phyloP scores from a whole-genome alignment of 2,797 vertebrate genomes.

The Coregonus suidteri region DNA sequence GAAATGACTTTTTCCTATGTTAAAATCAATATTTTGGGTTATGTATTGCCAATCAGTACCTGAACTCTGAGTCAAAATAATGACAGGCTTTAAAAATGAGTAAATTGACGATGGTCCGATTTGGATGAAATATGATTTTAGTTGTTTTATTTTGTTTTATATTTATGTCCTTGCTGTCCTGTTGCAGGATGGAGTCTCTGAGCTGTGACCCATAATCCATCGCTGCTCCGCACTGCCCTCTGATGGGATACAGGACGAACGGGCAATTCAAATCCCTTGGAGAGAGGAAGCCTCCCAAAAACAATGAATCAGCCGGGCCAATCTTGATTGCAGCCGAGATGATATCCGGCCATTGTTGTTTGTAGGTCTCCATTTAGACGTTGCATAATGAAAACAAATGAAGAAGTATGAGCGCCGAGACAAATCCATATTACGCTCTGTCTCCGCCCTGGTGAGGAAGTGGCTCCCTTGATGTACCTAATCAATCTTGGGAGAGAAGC shows the following conservation, averaged over 20 bases:
- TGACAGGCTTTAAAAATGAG: neutral
- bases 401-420: conserved; percentile 44
- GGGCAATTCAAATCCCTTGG: neutral
- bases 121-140: neutral
- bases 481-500: conserved; percentile 57
- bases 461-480: conserved; percentile 51
- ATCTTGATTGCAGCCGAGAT: conserved; percentile 24
- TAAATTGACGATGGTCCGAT: neutral
- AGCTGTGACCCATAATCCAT: conserved; percentile 7
- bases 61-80: neutral
- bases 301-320: conserved; percentile 17
- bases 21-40: neutral
- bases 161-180: neutral
- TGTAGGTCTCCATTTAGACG: conserved; percentile 32
- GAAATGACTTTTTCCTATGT: neutral
- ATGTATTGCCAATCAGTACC: too few relatives aligned
- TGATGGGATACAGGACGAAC: conserved; percentile 7
- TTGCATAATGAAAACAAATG: conserved; percentile 61
- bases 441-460: conserved; percentile 44
- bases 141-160: neutral
- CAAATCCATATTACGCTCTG: conserved; percentile 56
- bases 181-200: neutral
- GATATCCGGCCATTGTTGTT: conserved; percentile 36
- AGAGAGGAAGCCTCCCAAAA: conserved; percentile 6
- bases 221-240: neutral